Base-by-base conservation (phyloP, 2,113 vertebrate species). In the Noctilio leporinus region DNA sequence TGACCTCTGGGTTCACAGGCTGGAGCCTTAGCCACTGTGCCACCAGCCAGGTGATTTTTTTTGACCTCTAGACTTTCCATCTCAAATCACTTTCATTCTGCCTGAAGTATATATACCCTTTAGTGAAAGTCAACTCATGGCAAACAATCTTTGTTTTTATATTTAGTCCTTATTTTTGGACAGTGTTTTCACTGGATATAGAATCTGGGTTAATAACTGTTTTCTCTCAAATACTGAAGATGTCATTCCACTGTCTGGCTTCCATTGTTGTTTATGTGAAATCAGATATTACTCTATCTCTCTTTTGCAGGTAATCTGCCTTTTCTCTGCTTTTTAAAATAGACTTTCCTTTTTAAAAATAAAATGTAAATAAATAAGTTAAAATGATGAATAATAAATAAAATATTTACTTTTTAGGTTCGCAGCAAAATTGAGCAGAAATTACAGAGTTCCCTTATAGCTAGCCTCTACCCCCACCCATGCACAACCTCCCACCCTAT, bases 121-220 rank as follows among this genome's bases (percentile, higher is more conserved):
- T 62, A 73, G 80, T 7, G 45, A 89, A 38, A 49, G 10, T 49
- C 35, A 30, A 47, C 28, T 26, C 77, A 43, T 33, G 30, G 55
- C 86, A 84, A 93, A 75, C 17, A 55, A 57, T 95, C 62, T 69
- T 65, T 12, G 87, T 53, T 89, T 91, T 92, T 40, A 83, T 59
- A 26, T 92, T 77, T 92, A 59, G 40, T 49, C 49, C 22, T 64
- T 78, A 24, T 62, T 89, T 76, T 91, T 77, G 64, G 69, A 73
- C 35, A 77, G 40, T 85, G 51, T 78, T 82, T 92, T 92, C 55
- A 75, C 19, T 62, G 69, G 24, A 40, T 15, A 16, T 43, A 84
- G 86, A 91, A 69, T 84, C 55, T 80, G 86, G 19, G 20, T 28
- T 43, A 35, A 67, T 73, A 10, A 92, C 20, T 73, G 33, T 86